Conservation (phyloP, 2,797 vertebrate species). For the Xenops minutus region DNA sequence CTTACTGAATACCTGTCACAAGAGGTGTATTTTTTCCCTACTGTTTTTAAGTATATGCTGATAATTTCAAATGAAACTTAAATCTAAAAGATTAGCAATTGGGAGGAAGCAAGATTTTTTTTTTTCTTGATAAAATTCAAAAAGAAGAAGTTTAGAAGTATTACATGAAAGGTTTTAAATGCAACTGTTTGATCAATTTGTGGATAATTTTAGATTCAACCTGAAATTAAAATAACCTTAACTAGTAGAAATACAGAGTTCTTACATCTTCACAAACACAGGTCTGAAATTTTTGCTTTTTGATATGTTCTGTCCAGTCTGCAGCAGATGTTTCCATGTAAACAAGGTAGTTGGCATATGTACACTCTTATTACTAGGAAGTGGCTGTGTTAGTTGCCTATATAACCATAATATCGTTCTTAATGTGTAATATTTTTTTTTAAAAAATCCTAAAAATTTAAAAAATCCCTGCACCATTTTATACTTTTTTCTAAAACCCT, state of each 20-base stretch:
- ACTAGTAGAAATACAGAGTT: neutral
- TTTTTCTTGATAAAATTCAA: neutral
- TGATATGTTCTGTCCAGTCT: neutral
- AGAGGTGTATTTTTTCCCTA: neutral
- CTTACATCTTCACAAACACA: neutral
- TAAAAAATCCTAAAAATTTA: neutral
- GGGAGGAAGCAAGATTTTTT: neutral
- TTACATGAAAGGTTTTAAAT: too few relatives aligned
- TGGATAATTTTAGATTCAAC: neutral
- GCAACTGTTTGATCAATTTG: neutral
- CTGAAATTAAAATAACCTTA: neutral
- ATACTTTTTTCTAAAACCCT: neutral
- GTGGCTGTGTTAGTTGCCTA: neutral
- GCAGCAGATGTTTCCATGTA: neutral
- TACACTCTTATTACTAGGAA: neutral
- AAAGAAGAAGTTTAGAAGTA: neutral
- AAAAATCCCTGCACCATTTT: neutral
- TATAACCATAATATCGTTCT: neutral
- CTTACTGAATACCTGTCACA: neutral
- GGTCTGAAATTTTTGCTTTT: neutral
- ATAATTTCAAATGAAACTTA: neutral
- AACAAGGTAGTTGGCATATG: neutral
- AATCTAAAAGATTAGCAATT: neutral
- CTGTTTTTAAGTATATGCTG: neutral
- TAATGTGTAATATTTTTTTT: neutral